Conservation (phyloP, 2,888 invertebrate species). For the Troglohyphantes excavatus region DNA sequence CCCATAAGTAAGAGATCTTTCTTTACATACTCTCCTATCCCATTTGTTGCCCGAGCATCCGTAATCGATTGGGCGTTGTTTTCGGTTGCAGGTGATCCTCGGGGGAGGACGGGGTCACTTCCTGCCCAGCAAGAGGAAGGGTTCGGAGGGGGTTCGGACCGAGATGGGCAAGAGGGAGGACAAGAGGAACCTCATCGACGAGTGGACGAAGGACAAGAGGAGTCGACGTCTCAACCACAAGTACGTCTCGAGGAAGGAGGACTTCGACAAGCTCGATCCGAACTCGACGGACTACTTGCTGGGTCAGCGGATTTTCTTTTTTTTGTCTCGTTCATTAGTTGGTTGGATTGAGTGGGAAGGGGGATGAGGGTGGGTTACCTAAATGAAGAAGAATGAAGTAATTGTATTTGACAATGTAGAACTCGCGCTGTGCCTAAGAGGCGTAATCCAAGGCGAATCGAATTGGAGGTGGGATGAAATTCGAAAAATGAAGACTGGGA, state of each 20-base stretch:
- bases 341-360: too few species aligned
- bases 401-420: too few species aligned
- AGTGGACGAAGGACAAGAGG: conserved; percentile 87
- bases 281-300: conserved; percentile 89
- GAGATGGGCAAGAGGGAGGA: conserved; percentile 84
- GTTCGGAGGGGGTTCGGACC: conserved; percentile 80
- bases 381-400: too few species aligned
- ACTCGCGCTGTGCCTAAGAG: too few species aligned
- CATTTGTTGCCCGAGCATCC: too few species aligned
- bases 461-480: too few species aligned
- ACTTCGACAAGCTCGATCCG: conserved; percentile 86
- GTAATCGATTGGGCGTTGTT: too few species aligned
- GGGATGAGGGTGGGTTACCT: too few species aligned
- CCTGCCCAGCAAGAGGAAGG: conserved; percentile 87
- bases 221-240: conserved; percentile 85
- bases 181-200: conserved; percentile 88
- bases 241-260: conserved; percentile 87
- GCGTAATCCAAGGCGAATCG: too few species aligned
- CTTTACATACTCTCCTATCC: too few species aligned
- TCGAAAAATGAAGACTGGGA: too few species aligned
- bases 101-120: conserved; percentile 93
- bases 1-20: not conserved
- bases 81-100: conserved; percentile 88
- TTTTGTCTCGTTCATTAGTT: not conserved
- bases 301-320: conserved; percentile 84